A percentile compares a stretch with the other conserved stretches of the same genome.
Conservation (phyloP, 1,140 invertebrate species). For the Copidosoma floridanum region DNA sequence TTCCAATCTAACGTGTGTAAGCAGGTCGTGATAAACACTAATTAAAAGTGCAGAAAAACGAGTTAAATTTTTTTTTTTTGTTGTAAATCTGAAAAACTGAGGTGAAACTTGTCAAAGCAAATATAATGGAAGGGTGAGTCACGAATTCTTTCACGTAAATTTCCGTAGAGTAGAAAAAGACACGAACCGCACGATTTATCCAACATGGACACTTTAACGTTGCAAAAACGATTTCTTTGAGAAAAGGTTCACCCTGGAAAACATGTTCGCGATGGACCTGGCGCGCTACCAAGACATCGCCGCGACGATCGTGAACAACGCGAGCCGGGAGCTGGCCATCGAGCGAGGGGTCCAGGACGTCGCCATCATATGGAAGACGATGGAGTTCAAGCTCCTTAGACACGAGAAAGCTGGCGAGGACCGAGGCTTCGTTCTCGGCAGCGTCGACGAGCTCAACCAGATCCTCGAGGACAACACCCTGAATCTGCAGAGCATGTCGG, state of each 20-base stretch:
- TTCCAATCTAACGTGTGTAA: no score
- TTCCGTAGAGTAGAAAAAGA: no score
- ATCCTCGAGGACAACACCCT: slow-evolving; percentile 82
- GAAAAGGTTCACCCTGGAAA: slow-evolving; percentile 75
- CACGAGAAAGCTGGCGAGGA: slow-evolving; percentile 65
- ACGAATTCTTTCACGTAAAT: no score
- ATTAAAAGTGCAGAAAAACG: no score
- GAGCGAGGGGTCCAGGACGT: slow-evolving; percentile 82
- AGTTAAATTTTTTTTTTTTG: no score
- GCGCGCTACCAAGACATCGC: slow-evolving; percentile 80
- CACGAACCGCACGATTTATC: no score
- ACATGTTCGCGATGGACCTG: slow-evolving; percentile 89
- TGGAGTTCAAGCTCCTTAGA: slow-evolving; percentile 70
- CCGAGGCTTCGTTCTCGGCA: slow-evolving; percentile 72
- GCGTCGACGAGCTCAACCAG: slow-evolving; percentile 78
- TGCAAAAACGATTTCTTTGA: no score
- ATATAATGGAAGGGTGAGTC: slow-evolving; percentile 38
- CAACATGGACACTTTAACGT: no score
- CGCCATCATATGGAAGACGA: slow-evolving; percentile 69
- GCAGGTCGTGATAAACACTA: no score
- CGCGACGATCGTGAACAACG: slow-evolving; percentile 81
- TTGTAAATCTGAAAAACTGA: no score
- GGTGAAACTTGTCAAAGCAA: no score
- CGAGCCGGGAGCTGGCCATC: slow-evolving; percentile 84
- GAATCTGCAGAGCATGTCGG: slow-evolving; percentile 87